phyloP scores from a whole-genome alignment of 2,797 vertebrate genomes.

The Meriones psammophilus region DNA sequence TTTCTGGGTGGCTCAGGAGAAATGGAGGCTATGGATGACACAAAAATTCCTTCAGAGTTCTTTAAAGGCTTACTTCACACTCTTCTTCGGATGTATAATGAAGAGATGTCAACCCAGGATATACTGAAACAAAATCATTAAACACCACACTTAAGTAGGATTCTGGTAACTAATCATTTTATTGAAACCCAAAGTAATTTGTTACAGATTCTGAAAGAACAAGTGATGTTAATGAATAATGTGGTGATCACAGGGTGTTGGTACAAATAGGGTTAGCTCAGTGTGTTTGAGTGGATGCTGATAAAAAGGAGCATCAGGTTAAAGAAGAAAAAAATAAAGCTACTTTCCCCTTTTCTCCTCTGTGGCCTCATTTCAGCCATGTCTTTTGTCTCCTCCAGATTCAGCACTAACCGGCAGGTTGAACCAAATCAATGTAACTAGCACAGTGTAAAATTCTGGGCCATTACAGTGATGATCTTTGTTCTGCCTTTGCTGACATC shows the following conservation, averaged over 20 bases:
- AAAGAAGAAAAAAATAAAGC: background rate
- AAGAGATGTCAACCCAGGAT: background rate
- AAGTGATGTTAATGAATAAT: constrained; percentile 5
- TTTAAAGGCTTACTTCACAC: background rate
- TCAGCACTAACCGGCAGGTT: constrained; percentile 50
- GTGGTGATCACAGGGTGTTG: background rate
- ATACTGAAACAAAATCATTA: background rate
- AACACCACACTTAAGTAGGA: background rate
- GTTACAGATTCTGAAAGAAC: constrained; percentile 88
- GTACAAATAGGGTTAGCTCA: background rate
- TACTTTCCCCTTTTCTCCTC: background rate
- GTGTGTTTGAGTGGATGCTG: background rate
- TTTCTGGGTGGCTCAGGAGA: background rate
- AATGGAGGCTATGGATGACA: background rate
- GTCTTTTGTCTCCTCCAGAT: constrained; percentile 12
- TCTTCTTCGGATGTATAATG: background rate
- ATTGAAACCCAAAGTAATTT: constrained; percentile 61
- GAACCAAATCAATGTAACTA: constrained; percentile 77
- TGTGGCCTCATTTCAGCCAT: background rate
- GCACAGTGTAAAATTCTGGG: constrained; percentile 76
- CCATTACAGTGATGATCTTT: constrained; percentile 77
- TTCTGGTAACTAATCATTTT: constrained; percentile 76
- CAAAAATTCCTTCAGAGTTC: background rate
- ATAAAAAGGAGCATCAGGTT: background rate
- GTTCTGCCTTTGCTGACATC: constrained; percentile 81